Evolutionary conservation across 2,888 invertebrate genomes (phyloP), one percentile per base, ranked within the genome.

Genomic region (Uloborus plumipes): DNA sequence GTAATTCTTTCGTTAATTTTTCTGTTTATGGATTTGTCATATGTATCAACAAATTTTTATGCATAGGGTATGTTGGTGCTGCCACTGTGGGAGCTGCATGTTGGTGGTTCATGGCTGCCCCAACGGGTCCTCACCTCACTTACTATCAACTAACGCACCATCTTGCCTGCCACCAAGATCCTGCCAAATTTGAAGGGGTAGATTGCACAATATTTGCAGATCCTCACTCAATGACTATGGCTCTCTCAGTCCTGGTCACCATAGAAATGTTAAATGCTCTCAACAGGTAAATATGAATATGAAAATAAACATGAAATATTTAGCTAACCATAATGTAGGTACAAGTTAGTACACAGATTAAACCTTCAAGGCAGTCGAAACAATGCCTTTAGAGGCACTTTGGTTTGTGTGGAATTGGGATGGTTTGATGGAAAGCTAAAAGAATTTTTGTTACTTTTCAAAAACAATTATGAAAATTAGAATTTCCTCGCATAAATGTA

Each of bases 251-350:
- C 88, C 93, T 99, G 88, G 99, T 99, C 88, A 99, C 99, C 89
- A 99, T 99, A 92, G 99, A 99, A 93, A 99, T 99, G 99, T 93
- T 99, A 91, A 99, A 99, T 92, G 99, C 99, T 88, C 95, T 99
- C 94, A 99, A 99, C 96, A 96, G 96, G 95, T 95, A 66, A 62
- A 39, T 39, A 39, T 39, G 1, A 11, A 39, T 39, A 4, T 2
- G 9, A 39, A 39, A 7, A 11, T 11, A 39, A 39, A 39, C 39
- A 39, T 39, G 9, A 39, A 6, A 39, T 39, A 11, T 39, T 11
- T 7, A 39, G 9, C 39, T 39, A 1, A 39, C 1, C 9, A 4
- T 11, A 39, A 39, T 39, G 39, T 39, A 39, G 39, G 39, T 39
- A n/a, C n/a, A n/a, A n/a, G n/a, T n/a, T n/a, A 39, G 11, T 39